Evolutionary conservation across 1,140 invertebrate genomes (phyloP).

Genomic region (Myzus persicae): DNA sequence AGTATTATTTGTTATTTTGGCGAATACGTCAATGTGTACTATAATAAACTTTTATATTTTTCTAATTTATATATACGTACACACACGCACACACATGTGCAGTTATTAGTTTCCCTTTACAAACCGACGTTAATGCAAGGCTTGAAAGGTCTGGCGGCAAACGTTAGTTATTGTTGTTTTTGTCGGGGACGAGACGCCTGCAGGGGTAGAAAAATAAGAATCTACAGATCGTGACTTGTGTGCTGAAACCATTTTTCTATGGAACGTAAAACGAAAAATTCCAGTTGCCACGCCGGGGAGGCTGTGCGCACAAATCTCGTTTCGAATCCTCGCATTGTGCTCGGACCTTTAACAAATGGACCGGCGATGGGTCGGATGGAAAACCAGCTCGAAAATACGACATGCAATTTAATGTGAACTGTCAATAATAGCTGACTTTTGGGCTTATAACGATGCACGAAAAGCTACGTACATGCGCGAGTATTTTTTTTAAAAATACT

Average conservation of each 20-base stretch:
- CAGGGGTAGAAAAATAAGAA: slow-evolving; percentile 30
- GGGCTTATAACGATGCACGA: neutral
- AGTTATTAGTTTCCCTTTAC: slow-evolving; percentile 13
- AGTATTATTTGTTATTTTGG: neutral
- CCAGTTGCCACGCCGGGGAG: neutral
- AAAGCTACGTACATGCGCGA: neutral
- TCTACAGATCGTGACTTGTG: slow-evolving; percentile 30
- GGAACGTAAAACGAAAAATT: slow-evolving; percentile 39
- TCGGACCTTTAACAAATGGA: slow-evolving; percentile 27
- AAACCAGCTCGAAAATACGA: neutral
- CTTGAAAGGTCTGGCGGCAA: slow-evolving; percentile 20
- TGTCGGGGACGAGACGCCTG: neutral
- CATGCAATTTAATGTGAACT: neutral
- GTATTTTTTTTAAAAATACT: neutral
- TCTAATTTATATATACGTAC: slow-evolving; percentile 23
- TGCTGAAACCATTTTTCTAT: neutral
- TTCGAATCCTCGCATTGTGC: neutral
- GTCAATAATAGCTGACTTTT: neutral
- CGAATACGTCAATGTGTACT: neutral
- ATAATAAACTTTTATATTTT: neutral
- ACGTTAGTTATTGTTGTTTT: slow-evolving; percentile 43
- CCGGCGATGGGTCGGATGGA: neutral
- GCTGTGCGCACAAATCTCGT: neutral
- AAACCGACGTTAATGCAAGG: neutral
- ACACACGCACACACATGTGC: neutral